A percentile compares a stretch with the other conserved stretches of the same genome.
Evolutionary conservation across 2,888 invertebrate genomes (phyloP).

Genomic region (Suillia variegata): DNA sequence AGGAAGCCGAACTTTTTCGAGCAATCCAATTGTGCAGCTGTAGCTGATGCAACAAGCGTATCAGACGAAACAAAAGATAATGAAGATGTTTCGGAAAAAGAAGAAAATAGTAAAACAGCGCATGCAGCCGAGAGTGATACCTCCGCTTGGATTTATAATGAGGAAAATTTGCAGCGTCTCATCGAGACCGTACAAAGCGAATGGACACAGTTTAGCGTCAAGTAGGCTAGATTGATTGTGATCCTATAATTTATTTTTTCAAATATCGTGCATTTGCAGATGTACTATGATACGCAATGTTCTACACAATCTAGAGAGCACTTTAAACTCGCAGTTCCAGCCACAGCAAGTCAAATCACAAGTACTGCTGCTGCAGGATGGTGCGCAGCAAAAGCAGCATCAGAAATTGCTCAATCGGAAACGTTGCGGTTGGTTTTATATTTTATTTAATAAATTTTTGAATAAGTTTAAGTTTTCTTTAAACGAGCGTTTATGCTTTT

Average conservation of each 20-base stretch:
- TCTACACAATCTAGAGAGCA: conserved; percentile 62
- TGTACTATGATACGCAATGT: conserved; percentile 66
- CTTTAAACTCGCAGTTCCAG: conserved; percentile 36
- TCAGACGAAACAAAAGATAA: neutral
- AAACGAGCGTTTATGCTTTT: no score
- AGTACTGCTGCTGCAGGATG: conserved; percentile 69
- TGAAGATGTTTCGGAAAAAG: conserved; percentile 10
- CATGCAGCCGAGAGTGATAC: conserved; percentile 30
- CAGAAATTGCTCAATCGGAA: conserved; percentile 75
- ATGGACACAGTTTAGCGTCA: conserved; percentile 76
- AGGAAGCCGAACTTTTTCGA: conserved; percentile 17
- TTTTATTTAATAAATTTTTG: neutral
- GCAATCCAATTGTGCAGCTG: conserved; percentile 30
- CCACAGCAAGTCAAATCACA: conserved; percentile 60
- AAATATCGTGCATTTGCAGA: conserved; percentile 49
- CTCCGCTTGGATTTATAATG: conserved; percentile 66
- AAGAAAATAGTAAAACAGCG: neutral
- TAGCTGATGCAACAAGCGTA: conserved; percentile 34
- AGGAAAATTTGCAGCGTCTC: conserved; percentile 66
- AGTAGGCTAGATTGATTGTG: conserved; percentile 63
- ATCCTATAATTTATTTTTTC: no score
- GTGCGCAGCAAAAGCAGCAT: conserved; percentile 72
- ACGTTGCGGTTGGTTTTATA: conserved; percentile 75
- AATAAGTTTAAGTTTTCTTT: conserved; percentile 6
- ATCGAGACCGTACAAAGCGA: conserved; percentile 72